Conservation (phyloP, 2,113 vertebrate genomes). For the Hydropotes inermis region DNA sequence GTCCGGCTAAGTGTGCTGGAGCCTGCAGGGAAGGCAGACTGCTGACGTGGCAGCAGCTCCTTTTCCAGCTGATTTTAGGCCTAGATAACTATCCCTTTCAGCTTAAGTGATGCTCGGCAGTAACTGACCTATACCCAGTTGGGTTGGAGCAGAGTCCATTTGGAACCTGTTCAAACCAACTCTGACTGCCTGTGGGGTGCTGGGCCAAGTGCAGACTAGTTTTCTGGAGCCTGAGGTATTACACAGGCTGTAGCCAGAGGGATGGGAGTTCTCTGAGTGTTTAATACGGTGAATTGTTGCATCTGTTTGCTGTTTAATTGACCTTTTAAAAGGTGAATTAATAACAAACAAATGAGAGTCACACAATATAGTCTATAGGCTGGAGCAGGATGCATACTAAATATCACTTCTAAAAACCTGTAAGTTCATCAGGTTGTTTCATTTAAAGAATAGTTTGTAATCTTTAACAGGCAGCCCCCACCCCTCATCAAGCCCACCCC, state of each 20-base stretch:
- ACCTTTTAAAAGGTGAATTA: conserved; percentile 82
- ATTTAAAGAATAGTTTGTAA: not conserved
- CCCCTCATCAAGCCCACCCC: not conserved
- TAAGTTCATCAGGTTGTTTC: not conserved
- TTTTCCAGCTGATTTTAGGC: conserved; percentile 84
- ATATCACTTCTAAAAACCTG: not conserved
- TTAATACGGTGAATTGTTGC: conserved; percentile 74
- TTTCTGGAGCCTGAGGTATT: conserved; percentile 82
- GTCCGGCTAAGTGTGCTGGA: conserved; percentile 74
- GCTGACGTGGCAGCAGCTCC: conserved; percentile 81
- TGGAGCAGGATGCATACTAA: not conserved
- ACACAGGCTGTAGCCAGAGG: conserved; percentile 77
- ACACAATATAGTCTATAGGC: not conserved
- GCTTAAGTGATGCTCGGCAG: conserved; percentile 78
- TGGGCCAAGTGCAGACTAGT: conserved; percentile 79
- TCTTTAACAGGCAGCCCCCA: not conserved
- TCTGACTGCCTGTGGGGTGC: conserved; percentile 65
- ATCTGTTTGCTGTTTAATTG: conserved; percentile 77
- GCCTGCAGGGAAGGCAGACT: conserved; percentile 75
- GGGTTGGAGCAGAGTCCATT: conserved; percentile 80
- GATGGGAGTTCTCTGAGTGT: conserved; percentile 71
- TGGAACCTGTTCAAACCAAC: conserved; percentile 80
- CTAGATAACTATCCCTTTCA: conserved; percentile 84
- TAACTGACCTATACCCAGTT: conserved; percentile 79
- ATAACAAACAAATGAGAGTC: not conserved